phyloP scores from a whole-genome alignment of 2,113 vertebrate genomes.

The Acrocephalus arundinaceus region DNA sequence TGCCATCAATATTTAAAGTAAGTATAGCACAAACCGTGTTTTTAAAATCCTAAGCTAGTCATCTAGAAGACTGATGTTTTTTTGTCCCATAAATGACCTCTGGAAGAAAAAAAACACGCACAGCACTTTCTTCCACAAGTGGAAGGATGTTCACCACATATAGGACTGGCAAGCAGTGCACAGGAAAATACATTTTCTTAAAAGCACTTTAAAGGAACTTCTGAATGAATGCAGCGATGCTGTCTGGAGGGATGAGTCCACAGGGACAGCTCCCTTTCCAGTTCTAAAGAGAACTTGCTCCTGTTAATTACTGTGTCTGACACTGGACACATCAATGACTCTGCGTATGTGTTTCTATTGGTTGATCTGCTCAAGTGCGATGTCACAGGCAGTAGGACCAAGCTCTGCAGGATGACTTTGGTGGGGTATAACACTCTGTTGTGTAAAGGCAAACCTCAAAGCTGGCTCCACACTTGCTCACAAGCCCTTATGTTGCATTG shows the following conservation, averaged over 20 bases:
- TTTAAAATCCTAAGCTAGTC: constrained; percentile 11
- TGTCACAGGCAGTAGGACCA: neutral
- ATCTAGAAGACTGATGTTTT: constrained; percentile 4
- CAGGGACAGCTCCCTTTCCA: neutral
- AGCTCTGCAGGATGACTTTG: neutral
- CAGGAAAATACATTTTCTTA: neutral
- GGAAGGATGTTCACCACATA: neutral
- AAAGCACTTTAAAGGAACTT: neutral
- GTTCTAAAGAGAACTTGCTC: neutral
- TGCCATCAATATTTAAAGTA: constrained; percentile 59
- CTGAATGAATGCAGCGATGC: neutral
- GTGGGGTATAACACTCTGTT: neutral
- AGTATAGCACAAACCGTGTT: neutral
- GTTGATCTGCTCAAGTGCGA: neutral
- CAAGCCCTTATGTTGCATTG: neutral
- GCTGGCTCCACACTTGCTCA: neutral
- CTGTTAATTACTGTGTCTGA: neutral
- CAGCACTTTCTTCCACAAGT: neutral
- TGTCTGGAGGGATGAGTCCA: neutral
- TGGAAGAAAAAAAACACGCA: constrained; percentile 3
- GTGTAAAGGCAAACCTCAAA: neutral
- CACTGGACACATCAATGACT: neutral
- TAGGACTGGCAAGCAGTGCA: neutral
- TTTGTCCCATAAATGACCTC: constrained; percentile 32
- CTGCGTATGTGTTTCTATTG: accelerated